phyloP scores from a whole-genome alignment of 2,888 invertebrate genomes.

The Leptothorax acervorum region DNA sequence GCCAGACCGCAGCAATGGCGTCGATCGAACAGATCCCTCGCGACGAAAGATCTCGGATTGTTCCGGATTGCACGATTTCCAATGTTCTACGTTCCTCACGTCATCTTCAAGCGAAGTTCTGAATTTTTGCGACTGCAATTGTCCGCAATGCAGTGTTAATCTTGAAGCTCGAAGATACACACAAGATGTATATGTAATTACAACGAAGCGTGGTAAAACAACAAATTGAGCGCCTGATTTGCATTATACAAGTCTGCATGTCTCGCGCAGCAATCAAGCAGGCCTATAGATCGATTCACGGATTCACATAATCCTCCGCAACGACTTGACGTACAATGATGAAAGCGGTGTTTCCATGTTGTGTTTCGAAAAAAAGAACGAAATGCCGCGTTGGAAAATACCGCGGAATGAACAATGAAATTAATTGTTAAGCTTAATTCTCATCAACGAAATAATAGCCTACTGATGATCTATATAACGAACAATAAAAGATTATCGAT shows the following conservation, averaged over 20 bases:
- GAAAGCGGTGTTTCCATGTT: neutral
- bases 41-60: neutral
- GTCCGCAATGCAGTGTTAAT: neutral
- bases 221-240: neutral
- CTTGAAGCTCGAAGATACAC: neutral
- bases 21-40: neutral
- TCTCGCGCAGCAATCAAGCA: neutral
- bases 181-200: neutral
- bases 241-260: neutral
- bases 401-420: slow-evolving; percentile 51
- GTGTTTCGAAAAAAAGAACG: neutral
- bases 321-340: slow-evolving; percentile 45
- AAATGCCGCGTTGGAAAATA: neutral
- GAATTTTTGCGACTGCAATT: slow-evolving; percentile 5
- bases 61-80: neutral
- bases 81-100: slow-evolving; percentile 28
- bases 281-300: slow-evolving; percentile 13
- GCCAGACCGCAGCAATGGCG: neutral
- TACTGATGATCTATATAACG: slow-evolving; percentile 65
- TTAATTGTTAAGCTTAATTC: slow-evolving; percentile 61
- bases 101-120: neutral
- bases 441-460: slow-evolving; percentile 74
- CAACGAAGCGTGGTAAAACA: slow-evolving; percentile 33
- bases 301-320: slow-evolving; percentile 10
- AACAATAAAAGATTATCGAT: slow-evolving; percentile 64